These are phyloP conservation scores for Eciton burchellii DNA, from an alignment of 1,140 invertebrate genomes.

Conservation along the genomic window DNA sequence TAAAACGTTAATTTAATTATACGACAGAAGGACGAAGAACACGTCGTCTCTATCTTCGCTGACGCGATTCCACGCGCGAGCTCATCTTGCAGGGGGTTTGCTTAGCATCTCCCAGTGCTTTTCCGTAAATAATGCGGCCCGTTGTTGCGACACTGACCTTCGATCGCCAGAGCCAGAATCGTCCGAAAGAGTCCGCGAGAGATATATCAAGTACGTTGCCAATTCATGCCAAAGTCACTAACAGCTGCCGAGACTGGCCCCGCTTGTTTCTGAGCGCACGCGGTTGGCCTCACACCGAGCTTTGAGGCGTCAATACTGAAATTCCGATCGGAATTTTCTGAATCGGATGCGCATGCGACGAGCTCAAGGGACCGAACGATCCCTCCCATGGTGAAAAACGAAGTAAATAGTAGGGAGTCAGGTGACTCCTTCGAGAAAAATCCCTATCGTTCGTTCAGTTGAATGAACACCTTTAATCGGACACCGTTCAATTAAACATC, in stretches of 20 bases:
- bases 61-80: background rate
- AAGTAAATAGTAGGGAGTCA: too few species aligned
- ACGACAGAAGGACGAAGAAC: background rate
- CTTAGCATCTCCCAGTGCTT: constrained; percentile 49
- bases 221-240: constrained; percentile 43
- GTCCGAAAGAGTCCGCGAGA: constrained; percentile 9
- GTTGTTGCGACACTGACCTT: constrained; percentile 70
- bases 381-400: too few species aligned
- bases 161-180: constrained; percentile 51
- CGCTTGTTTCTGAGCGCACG: background rate
- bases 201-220: constrained; percentile 48
- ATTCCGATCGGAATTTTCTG: constrained; percentile 3
- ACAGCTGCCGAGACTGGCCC: background rate
- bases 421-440: too few species aligned
- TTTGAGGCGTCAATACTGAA: too few species aligned
- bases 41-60: background rate
- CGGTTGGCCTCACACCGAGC: too few species aligned
- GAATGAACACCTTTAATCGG: too few species aligned
- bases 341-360: background rate
- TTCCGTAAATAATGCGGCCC: constrained; percentile 69
- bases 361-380: too few species aligned
- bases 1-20: too few species aligned
- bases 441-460: too few species aligned
- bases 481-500: too few species aligned
- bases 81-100: background rate